Percentiles rank a stretch among this genome's conserved stretches.
Evolutionary conservation across 53 echinoderm and acorn worm genomes (phyloP).

Genomic region (Paracentrotus lividus): DNA sequence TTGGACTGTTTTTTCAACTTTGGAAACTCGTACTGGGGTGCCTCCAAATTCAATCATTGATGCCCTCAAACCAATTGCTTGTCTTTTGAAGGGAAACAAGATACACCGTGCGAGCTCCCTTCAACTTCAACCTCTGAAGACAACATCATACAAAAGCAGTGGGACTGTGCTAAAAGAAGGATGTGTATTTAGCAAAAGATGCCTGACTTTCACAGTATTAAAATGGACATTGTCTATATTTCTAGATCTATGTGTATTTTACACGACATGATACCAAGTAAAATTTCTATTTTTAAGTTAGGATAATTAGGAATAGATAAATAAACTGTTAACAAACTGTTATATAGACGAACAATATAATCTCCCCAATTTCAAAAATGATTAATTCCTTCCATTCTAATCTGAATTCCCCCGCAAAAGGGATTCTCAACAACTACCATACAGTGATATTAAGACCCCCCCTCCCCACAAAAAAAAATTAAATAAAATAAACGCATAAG

Average conservation of each 20-base stretch:
- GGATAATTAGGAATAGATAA: no score
- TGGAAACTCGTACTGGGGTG: conserved; percentile 22
- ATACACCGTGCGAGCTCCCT: conserved; percentile 31
- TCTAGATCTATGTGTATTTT: not conserved
- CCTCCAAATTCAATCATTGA: conserved; percentile 66
- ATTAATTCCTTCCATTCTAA: not conserved
- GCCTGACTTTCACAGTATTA: not conserved
- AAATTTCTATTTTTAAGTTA: no score
- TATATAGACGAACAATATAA: not conserved
- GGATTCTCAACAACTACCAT: not conserved
- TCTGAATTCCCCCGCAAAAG: not conserved
- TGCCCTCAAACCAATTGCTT: conserved; percentile 61
- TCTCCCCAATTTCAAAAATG: not conserved
- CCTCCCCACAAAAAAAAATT: not conserved
- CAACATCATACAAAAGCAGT: not conserved
- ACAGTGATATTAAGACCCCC: not conserved
- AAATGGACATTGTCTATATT: not conserved
- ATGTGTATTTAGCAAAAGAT: not conserved
- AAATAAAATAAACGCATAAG: no score
- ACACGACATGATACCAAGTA: not conserved
- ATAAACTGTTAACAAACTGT: no score
- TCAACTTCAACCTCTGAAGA: not conserved
- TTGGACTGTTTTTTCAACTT: conserved; percentile 61
- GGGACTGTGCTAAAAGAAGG: not conserved
- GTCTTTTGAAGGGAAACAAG: conserved; percentile 55